Base-by-base conservation (phyloP, 2,113 vertebrate genomes). In the Philantomba maxwellii region DNA sequence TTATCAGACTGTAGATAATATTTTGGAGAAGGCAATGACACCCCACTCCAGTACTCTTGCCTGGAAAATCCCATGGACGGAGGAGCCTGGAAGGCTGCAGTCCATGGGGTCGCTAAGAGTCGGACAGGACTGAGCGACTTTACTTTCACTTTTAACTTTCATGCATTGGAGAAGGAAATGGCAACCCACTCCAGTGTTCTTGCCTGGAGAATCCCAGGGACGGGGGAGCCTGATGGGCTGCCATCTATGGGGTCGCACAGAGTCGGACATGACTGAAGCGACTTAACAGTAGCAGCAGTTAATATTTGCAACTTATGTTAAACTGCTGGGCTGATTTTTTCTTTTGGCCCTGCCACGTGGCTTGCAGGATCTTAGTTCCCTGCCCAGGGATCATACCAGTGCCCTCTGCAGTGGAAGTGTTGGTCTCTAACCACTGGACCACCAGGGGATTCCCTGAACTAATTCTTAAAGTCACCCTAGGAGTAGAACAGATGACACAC, bases 1-100 rank as follows among this genome's bases (percentile, higher is more conserved):
- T 53, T 82, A 66, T 62, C 16, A 91, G 80, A 62, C 33, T 51
- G 26, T 89, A 49, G 43, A 51, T 94, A 89, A 82, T 83, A 83
- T 33, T 83, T 83, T 58, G 57, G 57, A 58, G 57, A 12, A 12
- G 57, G 25, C 57, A 58, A 12, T 58, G 57, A 25, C 57, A 58
- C 57, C 25, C 57, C 57, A 58, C 57, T 26, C 55, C 25, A 26
- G 57, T 58, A 26, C 25, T 58, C 57, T 58, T 58, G 57, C 57
- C 57, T 58, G 57, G 57, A 26, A 58, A 58, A 58, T 26, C 25
- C 25, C 57, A 58, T 26, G 25, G 57, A 58, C 0, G 2, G 57
- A 26, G 25, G 25, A 58, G 57, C 57, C 10, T 58, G 57, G 57
- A 12, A 5, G 57, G 25, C 57, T 58, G 4, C 57, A 26, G 57